Evolutionary conservation across 2,888 invertebrate species (phyloP), one percentile per base, ranked within the genome.

Genomic region (Hirtodrosophila confusa): DNA sequence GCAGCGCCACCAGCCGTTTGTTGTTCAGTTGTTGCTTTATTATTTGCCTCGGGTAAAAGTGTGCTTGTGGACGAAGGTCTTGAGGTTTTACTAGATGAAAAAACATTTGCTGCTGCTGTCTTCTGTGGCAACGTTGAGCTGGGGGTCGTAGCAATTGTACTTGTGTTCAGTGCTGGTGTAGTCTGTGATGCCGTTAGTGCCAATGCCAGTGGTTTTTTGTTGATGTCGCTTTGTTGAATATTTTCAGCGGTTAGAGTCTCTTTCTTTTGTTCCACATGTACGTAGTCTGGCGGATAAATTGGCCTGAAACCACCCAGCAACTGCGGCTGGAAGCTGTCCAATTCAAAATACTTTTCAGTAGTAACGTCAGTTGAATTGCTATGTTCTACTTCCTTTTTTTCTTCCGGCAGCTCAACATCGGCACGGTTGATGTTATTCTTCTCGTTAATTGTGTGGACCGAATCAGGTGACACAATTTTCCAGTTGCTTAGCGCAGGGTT

Each of bases 241-340:
- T 4, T 60, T 33, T 54, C 48, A 3, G 57, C 67, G 33, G 12
- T 31, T 1, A 39, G 31, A 1, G 39, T 56, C 12, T 77, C 78
- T 9, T 83, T 75, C 3, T 75, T 62, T 12, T 79, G 79, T 4
- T 86, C 86, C 3, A 84, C 76, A 1, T 80, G 76, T 50, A 80
- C 79, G 53, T 91, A 91, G 27, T 89, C 90, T 0, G 91, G 89
- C 31, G 92, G 91, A 86, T 95, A 96, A 53, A 95, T 94, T 0
- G 95, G 95, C 78, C 94, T 93, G 77, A 95, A 95, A 0, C 95
- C 95, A 3, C 95, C 94, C 73, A 94, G 94, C 12, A 95, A 88
- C 77, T 95, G 94, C 0, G 95, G 95, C 70, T 94, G 94, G 75
- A 95, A 95, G 73, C 93, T 94, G 73, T 95, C 94, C 4, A 93